These are phyloP conservation scores for Gasterosteus aculeatus DNA, from an alignment of 2,113 vertebrate species.

Conservation along the genomic window DNA sequence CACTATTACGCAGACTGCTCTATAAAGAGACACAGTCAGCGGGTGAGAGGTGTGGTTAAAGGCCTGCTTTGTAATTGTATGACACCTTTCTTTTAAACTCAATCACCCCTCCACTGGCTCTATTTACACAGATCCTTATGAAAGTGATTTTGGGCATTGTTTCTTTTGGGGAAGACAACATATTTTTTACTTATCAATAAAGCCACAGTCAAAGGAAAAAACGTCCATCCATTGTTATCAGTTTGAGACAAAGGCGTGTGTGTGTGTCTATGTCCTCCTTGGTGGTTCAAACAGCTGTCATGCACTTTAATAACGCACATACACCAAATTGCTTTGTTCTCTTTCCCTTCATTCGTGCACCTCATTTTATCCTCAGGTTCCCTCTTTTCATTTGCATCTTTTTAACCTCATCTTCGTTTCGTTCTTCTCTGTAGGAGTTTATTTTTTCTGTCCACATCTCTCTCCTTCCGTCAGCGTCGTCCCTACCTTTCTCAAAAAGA, in stretches of 20 bases:
- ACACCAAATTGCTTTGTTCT: conserved; percentile 63
- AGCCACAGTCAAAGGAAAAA: neutral
- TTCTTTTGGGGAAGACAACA: neutral
- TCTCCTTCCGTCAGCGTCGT: conserved; percentile 63
- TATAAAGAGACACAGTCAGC: conserved; percentile 67
- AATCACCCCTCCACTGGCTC: conserved; percentile 21
- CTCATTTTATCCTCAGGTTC: conserved; percentile 6
- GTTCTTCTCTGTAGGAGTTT: conserved; percentile 56
- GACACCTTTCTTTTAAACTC: conserved; percentile 53
- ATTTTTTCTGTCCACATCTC: conserved; percentile 57
- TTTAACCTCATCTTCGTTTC: conserved; percentile 15
- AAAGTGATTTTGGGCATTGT: neutral
- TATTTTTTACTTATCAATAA: conserved; percentile 1
- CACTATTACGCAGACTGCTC: conserved; percentile 67
- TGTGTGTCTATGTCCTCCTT: conserved; percentile 84
- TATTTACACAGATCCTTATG: conserved; percentile 56
- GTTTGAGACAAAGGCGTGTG: conserved; percentile 40
- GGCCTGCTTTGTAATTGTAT: conserved; percentile 55
- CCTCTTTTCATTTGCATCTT: conserved; percentile 27
- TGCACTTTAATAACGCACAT: conserved; percentile 83
- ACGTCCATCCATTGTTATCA: neutral
- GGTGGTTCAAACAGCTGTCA: conserved; percentile 89
- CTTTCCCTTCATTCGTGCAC: conserved; percentile 60
- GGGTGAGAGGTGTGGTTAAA: conserved; percentile 64
- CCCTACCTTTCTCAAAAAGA: conserved; percentile 43